A percentile compares a stretch with the other conserved stretches of the same genome.
Evolutionary conservation across 1,140 invertebrate species (phyloP).

Genomic region (Octopus bimaculoides): DNA sequence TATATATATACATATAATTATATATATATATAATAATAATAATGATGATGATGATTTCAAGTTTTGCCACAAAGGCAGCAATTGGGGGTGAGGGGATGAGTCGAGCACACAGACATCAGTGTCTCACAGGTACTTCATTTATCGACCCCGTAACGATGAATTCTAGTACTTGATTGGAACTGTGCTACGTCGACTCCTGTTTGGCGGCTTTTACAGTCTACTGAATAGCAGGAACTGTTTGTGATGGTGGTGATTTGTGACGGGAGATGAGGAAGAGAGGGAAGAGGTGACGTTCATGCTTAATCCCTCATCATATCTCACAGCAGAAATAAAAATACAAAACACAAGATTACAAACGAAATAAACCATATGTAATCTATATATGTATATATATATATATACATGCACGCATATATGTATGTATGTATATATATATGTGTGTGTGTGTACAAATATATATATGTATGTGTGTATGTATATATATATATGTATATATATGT

Average conservation of each 20-base stretch:
- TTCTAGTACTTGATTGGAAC: not conserved
- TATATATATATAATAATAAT: slow-evolving; percentile 17
- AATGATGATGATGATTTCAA: not conserved
- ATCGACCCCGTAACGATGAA: not conserved
- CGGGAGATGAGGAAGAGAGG: too few species aligned
- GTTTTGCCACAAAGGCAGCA: not conserved
- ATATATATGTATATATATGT: not conserved
- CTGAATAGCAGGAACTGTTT: not conserved
- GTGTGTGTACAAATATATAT: not conserved
- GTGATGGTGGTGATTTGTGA: not conserved
- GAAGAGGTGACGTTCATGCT: too few species aligned
- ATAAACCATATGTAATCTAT: slow-evolving; percentile 14
- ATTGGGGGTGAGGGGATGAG: not conserved
- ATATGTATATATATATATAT: slow-evolving; percentile 22
- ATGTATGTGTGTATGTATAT: not conserved
- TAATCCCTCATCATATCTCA: not conserved
- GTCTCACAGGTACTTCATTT: not conserved
- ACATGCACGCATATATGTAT: slow-evolving; percentile 3
- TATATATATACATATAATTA: not conserved
- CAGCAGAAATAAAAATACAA: not conserved
- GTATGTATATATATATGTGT: not conserved
- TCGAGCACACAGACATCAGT: not conserved
- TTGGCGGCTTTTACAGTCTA: not conserved
- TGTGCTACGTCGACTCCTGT: not conserved
- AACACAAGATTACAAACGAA: not conserved